Evolutionary conservation across 2,797 vertebrate species (phyloP).

Genomic region (Mus minutoides): DNA sequence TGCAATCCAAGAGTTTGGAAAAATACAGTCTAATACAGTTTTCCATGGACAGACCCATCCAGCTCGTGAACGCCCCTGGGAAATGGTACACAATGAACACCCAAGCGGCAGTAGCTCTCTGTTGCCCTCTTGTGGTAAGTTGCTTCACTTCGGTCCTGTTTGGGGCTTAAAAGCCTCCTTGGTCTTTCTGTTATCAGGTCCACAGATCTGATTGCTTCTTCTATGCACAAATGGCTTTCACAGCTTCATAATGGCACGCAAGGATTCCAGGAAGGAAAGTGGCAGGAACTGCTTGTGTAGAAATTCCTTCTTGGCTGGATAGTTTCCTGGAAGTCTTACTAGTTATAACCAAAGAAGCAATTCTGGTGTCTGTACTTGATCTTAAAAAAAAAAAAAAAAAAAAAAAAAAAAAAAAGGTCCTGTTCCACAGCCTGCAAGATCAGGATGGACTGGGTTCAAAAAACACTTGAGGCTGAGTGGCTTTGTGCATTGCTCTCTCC

Average conservation of each 20-base stretch:
- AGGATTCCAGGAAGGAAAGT: not conserved
- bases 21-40: not conserved
- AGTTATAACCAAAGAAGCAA: not conserved
- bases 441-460: not conserved
- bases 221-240: not conserved
- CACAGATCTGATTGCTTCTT: not conserved
- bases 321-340: not conserved
- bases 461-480: not conserved
- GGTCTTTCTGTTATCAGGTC: not conserved
- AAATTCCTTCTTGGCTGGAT: conserved; percentile 10
- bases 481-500: not conserved
- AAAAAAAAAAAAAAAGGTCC: no score
- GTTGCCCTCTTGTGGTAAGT: not conserved
- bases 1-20: not conserved
- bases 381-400: not conserved
- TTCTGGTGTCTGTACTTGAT: not conserved
- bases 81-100: fast-evolving
- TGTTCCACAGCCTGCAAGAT: not conserved
- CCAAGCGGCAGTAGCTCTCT: not conserved
- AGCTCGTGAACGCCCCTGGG: not conserved
- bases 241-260: not conserved
- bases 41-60: not conserved
- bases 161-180: not conserved
- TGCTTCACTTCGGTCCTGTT: not conserved
- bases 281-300: not conserved